Evolutionary conservation across 2,797 vertebrate species (phyloP), one percentile per base, ranked within the genome.

Genomic region (Ciconia nigra): DNA sequence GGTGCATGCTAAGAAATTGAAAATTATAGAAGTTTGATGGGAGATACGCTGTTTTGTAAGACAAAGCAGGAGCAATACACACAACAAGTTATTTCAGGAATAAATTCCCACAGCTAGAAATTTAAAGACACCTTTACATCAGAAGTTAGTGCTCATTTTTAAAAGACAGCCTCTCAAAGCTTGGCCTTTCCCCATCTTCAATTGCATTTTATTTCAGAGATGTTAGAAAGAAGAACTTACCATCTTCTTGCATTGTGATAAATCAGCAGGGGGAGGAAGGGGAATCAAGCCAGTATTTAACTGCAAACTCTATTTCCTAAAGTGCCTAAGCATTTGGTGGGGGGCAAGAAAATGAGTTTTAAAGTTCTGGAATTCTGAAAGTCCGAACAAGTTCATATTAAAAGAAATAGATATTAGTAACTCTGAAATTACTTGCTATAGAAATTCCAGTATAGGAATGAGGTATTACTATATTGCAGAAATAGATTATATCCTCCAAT

Each of bases 1-100:
- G 97, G 62, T 8, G 87, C 90, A 25, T 67, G 19, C 99, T 99
- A 96, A 49, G 5, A 35, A 79, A 44, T 42, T 65, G 54, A 83
- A 79, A 46, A 80, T 47, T 57, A 84, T 15, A 37, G 7, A 73
- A 59, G 33, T 66, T 74, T 61, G 42, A 92, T 22, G 22, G 47
- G 39, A 55, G 39, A 63, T 2, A 21, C 0, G 0, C 0, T 5
- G 28, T 29, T 73, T 63, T 63, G 7, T 14, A 24, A 57, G 28
- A n/a, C 22, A 66, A 71, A 46, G 9, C 41, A 93, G 7, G 15
- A 84, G 14, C 17, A 83, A 59, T 10, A 57, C 20, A 69, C 2
- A 6, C 3, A 33, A 29, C 18, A 41, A 37, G 25, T 11, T 74
- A 76, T 26, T 76, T 47, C 29, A 67, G 41, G 29, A 66, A 70